phyloP scores from a whole-genome alignment of 2,888 invertebrate genomes.

The Muscina levida region DNA sequence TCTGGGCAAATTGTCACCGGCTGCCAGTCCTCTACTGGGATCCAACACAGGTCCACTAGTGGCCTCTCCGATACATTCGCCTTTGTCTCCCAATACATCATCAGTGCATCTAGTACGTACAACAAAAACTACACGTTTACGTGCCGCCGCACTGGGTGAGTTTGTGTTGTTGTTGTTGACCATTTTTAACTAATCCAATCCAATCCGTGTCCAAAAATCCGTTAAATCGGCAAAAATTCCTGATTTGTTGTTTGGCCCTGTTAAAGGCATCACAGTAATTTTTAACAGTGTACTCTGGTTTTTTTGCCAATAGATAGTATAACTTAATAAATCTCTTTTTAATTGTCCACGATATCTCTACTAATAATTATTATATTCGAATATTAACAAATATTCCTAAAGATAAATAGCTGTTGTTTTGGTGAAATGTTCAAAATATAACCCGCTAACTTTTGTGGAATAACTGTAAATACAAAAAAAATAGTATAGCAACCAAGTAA shows the following conservation, averaged over 20 bases:
- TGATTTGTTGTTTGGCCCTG: too few species aligned
- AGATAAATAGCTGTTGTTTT: background rate
- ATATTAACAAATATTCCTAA: background rate
- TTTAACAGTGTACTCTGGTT: constrained; percentile 39
- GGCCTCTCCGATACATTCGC: constrained; percentile 39
- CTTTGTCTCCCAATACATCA: constrained; percentile 59
- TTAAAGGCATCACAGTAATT: too few species aligned
- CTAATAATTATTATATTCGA: constrained; percentile 44
- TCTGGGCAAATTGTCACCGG: background rate
- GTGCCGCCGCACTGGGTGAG: constrained; percentile 83
- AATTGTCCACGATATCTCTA: constrained; percentile 28
- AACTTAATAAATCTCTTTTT: constrained; percentile 30
- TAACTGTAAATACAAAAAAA: constrained; percentile 35
- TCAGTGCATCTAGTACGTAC: constrained; percentile 82
- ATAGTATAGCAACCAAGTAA: background rate
- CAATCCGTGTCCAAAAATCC: background rate
- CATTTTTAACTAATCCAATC: constrained; percentile 1
- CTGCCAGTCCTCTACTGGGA: constrained; percentile 57
- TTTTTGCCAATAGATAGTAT: constrained; percentile 23
- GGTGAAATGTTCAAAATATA: background rate
- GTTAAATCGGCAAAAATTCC: background rate
- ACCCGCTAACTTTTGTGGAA: too few species aligned
- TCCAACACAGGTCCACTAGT: constrained; percentile 20
- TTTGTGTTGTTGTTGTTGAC: constrained; percentile 51
- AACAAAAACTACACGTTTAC: constrained; percentile 86